phyloP scores from a whole-genome alignment of 2,113 vertebrate genomes.

The Arothron firmamentum region DNA sequence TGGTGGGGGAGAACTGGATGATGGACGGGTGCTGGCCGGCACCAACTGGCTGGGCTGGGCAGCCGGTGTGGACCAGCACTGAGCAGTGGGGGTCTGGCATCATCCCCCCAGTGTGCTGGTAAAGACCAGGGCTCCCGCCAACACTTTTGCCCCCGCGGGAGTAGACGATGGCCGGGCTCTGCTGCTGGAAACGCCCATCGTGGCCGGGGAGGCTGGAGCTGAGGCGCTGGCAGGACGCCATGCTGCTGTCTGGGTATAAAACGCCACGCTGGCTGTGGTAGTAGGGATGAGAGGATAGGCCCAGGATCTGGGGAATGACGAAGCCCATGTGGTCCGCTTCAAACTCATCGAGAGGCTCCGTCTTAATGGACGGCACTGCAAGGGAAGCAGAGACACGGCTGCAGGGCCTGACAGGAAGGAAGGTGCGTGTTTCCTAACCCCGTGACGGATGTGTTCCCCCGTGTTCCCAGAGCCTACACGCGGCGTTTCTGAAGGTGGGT shows the following conservation, averaged over 20 bases:
- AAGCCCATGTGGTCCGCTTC: constrained; percentile 84
- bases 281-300: constrained; percentile 83
- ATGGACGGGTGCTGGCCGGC: constrained; percentile 82
- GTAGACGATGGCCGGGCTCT: constrained; percentile 84
- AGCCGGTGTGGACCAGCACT: constrained; percentile 87
- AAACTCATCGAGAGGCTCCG: constrained; percentile 92
- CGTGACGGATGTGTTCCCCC: too few species aligned
- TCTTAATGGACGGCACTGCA: constrained; percentile 93
- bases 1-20: constrained; percentile 92
- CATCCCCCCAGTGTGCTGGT: constrained; percentile 77
- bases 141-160: constrained; percentile 82
- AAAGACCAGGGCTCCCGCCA: constrained; percentile 80
- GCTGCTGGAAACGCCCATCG: constrained; percentile 86
- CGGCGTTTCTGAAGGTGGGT: too few species aligned
- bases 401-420: not conserved
- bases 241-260: constrained; percentile 79
- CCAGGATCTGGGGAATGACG: constrained; percentile 81
- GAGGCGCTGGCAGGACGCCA: constrained; percentile 89
- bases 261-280: constrained; percentile 81
- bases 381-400: not conserved
- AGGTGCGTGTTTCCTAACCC: not conserved
- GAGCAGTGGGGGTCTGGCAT: constrained; percentile 87
- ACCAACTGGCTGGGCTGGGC: constrained; percentile 75
- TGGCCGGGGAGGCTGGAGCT: constrained; percentile 75
- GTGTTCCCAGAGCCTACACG: too few species aligned